Evolutionary conservation across 2,888 invertebrate genomes (phyloP).

Genomic region (Panorpa germanica): DNA sequence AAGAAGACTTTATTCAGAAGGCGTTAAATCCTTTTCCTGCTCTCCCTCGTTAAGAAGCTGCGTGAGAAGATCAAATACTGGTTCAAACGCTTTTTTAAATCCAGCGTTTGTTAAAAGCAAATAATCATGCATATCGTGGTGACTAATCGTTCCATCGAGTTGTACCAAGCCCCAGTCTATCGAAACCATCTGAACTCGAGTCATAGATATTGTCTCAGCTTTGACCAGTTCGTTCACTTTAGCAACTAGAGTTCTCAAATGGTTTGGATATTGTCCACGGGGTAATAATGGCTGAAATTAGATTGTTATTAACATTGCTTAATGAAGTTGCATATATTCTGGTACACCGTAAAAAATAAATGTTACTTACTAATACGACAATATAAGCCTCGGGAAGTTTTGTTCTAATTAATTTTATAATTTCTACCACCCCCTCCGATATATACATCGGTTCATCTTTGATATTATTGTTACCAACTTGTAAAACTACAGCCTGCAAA

Average conservation of each 20-base stretch:
- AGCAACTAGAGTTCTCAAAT: conserved; percentile 53
- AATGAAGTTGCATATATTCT: too few species aligned
- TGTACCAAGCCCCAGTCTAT: conserved; percentile 66
- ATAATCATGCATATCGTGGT: conserved; percentile 85
- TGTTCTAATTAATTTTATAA: conserved; percentile 51
- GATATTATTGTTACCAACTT: conserved; percentile 80
- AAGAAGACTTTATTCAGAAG: conserved; percentile 44
- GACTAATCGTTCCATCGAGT: conserved; percentile 63
- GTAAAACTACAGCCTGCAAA: conserved; percentile 60
- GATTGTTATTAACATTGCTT: too few species aligned
- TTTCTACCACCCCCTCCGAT: conserved; percentile 60
- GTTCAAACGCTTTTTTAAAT: conserved; percentile 72
- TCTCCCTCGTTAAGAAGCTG: conserved; percentile 62
- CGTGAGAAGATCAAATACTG: conserved; percentile 58
- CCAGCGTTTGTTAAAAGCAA: conserved; percentile 73
- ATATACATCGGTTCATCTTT: conserved; percentile 63
- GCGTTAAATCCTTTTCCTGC: conserved; percentile 52
- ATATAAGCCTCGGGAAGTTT: conserved; percentile 67
- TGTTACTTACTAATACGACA: conserved; percentile 58
- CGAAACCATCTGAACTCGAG: conserved; percentile 56
- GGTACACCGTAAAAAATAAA: conserved; percentile 4
- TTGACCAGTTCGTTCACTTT: conserved; percentile 56
- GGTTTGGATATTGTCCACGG: conserved; percentile 71
- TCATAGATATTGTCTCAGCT: conserved; percentile 38
- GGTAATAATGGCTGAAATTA: conserved; percentile 65